Percentiles rank a stretch among this genome's conserved stretches.
Conservation (phyloP, 2,797 vertebrate genomes). For the Chloroceryle amazona region DNA sequence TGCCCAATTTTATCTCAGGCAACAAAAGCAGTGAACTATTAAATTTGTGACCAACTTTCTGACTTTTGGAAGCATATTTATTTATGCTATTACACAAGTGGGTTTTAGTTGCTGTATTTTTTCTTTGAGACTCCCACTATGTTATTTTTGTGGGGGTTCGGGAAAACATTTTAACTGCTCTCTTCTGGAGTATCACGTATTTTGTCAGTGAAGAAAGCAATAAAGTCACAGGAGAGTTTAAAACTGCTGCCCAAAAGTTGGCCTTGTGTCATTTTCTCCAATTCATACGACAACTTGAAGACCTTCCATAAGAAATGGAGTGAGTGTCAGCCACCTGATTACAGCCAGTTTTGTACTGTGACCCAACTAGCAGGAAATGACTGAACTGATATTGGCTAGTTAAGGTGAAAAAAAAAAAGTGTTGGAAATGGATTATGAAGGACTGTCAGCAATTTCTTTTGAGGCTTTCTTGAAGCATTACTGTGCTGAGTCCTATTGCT, state of each 20-base stretch:
- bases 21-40: not conserved
- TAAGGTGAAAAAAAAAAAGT: not conserved
- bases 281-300: accelerated
- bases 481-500: not conserved
- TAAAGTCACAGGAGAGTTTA: not conserved
- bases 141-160: not conserved
- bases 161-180: not conserved
- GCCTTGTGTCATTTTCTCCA: not conserved
- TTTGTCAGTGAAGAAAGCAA: not conserved
- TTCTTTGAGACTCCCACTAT: not conserved
- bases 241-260: not conserved
- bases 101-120: not conserved
- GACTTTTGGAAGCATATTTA: not conserved
- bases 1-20: not conserved
- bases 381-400: not conserved
- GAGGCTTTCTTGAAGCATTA: not conserved
- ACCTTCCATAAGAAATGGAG: not conserved
- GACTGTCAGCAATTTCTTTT: not conserved
- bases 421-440: not conserved
- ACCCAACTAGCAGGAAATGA: not conserved
- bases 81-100: not conserved
- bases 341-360: not conserved
- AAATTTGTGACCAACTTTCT: not conserved
- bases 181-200: not conserved
- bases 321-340: not conserved